Evolutionary conservation across 2,888 invertebrate genomes (phyloP), one percentile per base, ranked within the genome.

Genomic region (Blastobasis lacticolella): DNA sequence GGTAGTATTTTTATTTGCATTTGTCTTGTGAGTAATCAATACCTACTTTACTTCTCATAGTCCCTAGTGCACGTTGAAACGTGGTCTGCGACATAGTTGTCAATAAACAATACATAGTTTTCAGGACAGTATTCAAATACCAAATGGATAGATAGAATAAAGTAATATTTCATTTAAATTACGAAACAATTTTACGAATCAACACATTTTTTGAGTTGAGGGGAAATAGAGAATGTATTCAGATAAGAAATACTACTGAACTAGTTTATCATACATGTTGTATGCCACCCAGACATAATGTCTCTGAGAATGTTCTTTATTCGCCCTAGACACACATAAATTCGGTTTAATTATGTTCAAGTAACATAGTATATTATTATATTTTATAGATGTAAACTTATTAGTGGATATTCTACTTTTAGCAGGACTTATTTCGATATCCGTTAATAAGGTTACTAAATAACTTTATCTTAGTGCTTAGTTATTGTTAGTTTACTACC

Each of bases 81-180:
- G 23, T 23, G 23, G 23, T 40, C 7, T 4, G 41, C 41, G 41
- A 44, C 38, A 10, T 47, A 43, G 37, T 45, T 49, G 44, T 42
- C n/a, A 42, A 7, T 42, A 42, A 23, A 10, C 42, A 6, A 9
- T 64, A 60, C 67, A 63, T 67, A 67, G 62, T 75, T 23, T 23
- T 75, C 78, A 71, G 76, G 77, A 71, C 85, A 86, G 86, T 86
- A 85, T 85, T 85, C 66, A 73, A 63, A 78, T 80, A 83, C 84
- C 86, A 84, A 86, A 86, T 78, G 75, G 66, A 68, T 81, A 78
- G 67, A 77, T 77, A 78, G 67, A 23, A 42, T 42, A 42, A 42
- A 42, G 7, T 42, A 42, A 23, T 23, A 23, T 23, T 3, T 23
- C 23, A 23, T 23, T 23, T 23, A 23, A 23, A 23, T 23, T 23